Evolutionary conservation across 2,888 invertebrate genomes (phyloP).

Genomic region (Diarsia dahlii): DNA sequence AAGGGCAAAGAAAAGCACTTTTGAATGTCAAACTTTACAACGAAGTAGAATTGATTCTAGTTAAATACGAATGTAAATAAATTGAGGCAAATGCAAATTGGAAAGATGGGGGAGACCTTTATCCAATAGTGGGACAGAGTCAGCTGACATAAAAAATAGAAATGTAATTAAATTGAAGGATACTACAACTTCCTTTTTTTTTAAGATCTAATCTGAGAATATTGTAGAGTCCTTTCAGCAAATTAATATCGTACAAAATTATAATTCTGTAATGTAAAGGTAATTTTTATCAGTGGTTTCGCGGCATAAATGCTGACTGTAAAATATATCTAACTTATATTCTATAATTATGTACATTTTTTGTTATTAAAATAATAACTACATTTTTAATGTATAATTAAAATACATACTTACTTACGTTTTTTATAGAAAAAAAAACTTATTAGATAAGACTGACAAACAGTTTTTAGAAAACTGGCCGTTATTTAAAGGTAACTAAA

Average conservation of each 20-base stretch:
- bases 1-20: neutral
- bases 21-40: neutral
- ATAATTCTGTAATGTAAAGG: neutral
- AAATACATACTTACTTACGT: conserved; percentile 45
- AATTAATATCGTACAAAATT: conserved; percentile 26
- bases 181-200: neutral
- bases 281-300: conserved; percentile 10
- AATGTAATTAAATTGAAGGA: neutral
- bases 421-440: conserved; percentile 1
- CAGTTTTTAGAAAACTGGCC: conserved; percentile 6
- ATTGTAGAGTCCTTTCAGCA: neutral
- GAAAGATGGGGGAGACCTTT: no score
- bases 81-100: no score
- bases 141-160: neutral
- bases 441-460: conserved; percentile 10
- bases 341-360: conserved; percentile 64
- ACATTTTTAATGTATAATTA: conserved; percentile 50
- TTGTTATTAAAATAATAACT: conserved; percentile 54
- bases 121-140: no score
- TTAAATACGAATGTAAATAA: neutral
- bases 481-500: neutral
- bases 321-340: conserved; percentile 41
- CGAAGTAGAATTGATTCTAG: neutral
- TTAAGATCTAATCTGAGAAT: neutral
- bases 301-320: conserved; percentile 25